Evolutionary conservation across 2,113 vertebrate species (phyloP).

Genomic region (Emydura subglobosa): DNA sequence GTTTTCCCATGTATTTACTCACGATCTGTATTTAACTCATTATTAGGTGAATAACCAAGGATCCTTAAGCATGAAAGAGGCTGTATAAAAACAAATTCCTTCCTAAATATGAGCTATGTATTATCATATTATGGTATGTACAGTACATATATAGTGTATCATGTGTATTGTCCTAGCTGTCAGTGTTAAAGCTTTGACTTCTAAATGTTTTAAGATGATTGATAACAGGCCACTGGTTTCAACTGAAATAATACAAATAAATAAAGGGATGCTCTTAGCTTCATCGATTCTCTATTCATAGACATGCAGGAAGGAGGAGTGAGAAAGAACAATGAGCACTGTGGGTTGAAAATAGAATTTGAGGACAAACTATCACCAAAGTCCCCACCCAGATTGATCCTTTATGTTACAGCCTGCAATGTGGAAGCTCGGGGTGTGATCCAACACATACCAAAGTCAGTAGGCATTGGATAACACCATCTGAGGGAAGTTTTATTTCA

Average conservation of each 20-base stretch:
- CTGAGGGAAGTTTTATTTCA: background rate
- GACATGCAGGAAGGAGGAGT: background rate
- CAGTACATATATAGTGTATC: background rate
- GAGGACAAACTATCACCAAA: background rate
- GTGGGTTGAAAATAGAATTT: background rate
- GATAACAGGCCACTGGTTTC: conserved; percentile 51
- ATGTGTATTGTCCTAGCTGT: conserved; percentile 30
- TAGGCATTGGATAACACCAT: background rate
- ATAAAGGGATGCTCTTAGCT: conserved; percentile 61
- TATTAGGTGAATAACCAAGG: background rate
- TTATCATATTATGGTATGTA: background rate
- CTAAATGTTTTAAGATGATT: conserved; percentile 64
- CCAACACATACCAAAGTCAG: background rate
- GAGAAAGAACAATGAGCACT: background rate
- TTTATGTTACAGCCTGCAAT: background rate
- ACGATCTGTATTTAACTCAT: background rate
- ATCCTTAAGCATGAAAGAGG: background rate
- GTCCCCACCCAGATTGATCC: background rate
- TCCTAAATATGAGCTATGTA: background rate
- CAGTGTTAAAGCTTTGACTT: conserved; percentile 24
- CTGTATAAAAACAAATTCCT: background rate
- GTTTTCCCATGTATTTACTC: background rate
- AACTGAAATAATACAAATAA: conserved; percentile 65
- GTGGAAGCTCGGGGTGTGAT: rapidly evolving
- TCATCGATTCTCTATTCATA: conserved; percentile 59